phyloP scores from a whole-genome alignment of 1,140 invertebrate species.

The Drosophila kanapiae region DNA sequence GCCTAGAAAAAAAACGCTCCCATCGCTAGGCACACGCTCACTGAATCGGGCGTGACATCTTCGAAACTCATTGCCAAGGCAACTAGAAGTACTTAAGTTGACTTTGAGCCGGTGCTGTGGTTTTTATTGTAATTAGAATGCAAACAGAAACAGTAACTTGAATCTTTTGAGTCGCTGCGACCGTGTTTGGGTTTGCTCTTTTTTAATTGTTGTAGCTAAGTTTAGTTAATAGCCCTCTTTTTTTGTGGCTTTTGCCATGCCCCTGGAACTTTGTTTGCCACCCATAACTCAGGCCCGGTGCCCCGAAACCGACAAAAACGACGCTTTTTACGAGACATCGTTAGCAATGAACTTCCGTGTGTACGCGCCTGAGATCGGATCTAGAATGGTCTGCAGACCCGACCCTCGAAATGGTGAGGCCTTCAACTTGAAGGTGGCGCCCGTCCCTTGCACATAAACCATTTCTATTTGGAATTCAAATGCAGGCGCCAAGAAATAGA shows the following conservation, averaged over 20 bases:
- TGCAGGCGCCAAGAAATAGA: conserved; percentile 24
- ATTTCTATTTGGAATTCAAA: conserved; percentile 71
- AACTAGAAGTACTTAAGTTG: conserved; percentile 45
- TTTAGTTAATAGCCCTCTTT: conserved; percentile 55
- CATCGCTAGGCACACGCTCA: conserved; percentile 34
- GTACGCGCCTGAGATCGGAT: conserved; percentile 42
- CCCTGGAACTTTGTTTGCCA: conserved; percentile 49
- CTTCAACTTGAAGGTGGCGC: conserved; percentile 60
- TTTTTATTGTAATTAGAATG: conserved; percentile 60
- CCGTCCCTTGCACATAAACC: conserved; percentile 35
- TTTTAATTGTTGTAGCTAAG: conserved; percentile 53
- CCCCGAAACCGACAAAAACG: conserved; percentile 16
- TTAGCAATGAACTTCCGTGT: conserved; percentile 70
- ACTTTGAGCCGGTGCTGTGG: conserved; percentile 42
- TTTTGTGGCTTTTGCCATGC: conserved; percentile 35
- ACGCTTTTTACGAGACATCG: conserved; percentile 55
- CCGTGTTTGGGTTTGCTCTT: conserved; percentile 26
- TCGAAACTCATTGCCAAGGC: conserved; percentile 43
- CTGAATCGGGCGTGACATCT: conserved; percentile 43
- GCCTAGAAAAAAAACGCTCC: conserved; percentile 23
- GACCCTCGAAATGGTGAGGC: conserved; percentile 29
- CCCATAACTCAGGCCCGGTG: conserved; percentile 37
- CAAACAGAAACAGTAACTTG: conserved; percentile 51
- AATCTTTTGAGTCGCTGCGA: conserved; percentile 21
- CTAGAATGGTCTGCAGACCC: conserved; percentile 54